Evolutionary conservation across 2,113 vertebrate species (phyloP).

Genomic region (Rhynchopsitta pachyrhyncha): DNA sequence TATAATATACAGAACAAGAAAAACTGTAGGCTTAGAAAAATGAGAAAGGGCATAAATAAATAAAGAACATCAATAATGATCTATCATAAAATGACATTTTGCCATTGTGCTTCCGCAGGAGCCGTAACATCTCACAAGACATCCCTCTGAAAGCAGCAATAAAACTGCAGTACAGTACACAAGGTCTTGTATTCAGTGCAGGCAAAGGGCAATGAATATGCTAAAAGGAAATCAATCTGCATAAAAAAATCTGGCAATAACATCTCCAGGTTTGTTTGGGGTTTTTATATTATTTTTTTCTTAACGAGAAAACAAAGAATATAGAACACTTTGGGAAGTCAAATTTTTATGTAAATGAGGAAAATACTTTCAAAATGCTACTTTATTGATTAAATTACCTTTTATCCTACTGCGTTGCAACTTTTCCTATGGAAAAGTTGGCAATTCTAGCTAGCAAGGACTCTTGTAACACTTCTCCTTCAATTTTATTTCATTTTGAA

Average conservation of each 20-base stretch:
- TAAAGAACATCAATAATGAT: slow-evolving; percentile 49
- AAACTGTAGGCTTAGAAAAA: slow-evolving; percentile 10
- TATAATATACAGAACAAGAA: not conserved
- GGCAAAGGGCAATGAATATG: slow-evolving; percentile 66
- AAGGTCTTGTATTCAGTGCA: slow-evolving; percentile 26
- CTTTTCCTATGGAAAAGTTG: not conserved
- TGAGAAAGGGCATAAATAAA: slow-evolving; percentile 43
- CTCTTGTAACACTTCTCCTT: not conserved
- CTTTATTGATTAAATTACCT: not conserved
- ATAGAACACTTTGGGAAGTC: not conserved
- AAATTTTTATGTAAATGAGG: not conserved
- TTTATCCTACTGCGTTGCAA: not conserved
- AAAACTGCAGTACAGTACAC: slow-evolving; percentile 56
- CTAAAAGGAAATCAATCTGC: slow-evolving; percentile 60
- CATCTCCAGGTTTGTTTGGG: not conserved
- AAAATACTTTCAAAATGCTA: not conserved
- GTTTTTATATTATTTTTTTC: not conserved
- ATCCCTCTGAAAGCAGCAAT: slow-evolving; percentile 50
- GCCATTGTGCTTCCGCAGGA: slow-evolving; percentile 20
- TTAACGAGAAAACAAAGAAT: not conserved
- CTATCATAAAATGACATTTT: slow-evolving; percentile 59
- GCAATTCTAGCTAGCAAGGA: not conserved
- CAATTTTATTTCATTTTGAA: not conserved
- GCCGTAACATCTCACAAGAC: slow-evolving; percentile 59
- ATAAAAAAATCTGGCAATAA: slow-evolving; percentile 13